Evolutionary conservation across 1,140 invertebrate genomes (phyloP).

Genomic region (Trachymyrmex septentrionalis): DNA sequence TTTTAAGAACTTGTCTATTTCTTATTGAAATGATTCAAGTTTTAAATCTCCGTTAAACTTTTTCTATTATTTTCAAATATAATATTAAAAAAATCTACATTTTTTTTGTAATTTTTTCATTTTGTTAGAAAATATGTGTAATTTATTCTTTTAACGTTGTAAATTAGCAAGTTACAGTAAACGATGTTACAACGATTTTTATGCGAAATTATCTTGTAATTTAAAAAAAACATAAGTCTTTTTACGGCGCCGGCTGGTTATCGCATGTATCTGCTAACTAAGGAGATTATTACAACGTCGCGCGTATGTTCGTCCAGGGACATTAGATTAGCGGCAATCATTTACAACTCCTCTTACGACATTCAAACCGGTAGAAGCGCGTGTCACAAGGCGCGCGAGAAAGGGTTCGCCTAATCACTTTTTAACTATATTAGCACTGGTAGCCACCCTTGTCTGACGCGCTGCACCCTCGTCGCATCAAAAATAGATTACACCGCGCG

Average conservation of each 20-base stretch:
- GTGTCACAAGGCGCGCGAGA: conserved; percentile 53
- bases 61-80: no score
- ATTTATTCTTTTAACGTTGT: neutral
- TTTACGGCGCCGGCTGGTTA: neutral
- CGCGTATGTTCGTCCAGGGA: conserved; percentile 17
- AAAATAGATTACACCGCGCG: conserved; percentile 73
- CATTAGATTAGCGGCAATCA: conserved; percentile 56
- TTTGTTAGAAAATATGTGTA: no score
- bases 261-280: conserved; percentile 1
- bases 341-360: conserved; percentile 59
- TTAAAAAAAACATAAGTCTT: neutral
- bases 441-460: conserved; percentile 45
- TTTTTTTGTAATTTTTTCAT: no score
- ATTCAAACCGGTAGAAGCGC: conserved; percentile 59
- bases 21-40: no score
- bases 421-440: conserved; percentile 76
- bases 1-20: no score
- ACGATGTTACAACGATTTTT: neutral
- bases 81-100: no score
- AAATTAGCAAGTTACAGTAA: neutral
- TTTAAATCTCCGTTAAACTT: no score
- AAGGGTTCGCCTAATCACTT: conserved; percentile 76
- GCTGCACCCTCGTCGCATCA: conserved; percentile 68
- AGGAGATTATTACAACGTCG: conserved; percentile 36
- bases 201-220: conserved; percentile 1